A percentile compares a stretch with the other conserved stretches of the same genome.
These are phyloP conservation scores for Phalacrocorax aristotelis DNA, from an alignment of 2,113 vertebrate genomes.

Conservation along the genomic window DNA sequence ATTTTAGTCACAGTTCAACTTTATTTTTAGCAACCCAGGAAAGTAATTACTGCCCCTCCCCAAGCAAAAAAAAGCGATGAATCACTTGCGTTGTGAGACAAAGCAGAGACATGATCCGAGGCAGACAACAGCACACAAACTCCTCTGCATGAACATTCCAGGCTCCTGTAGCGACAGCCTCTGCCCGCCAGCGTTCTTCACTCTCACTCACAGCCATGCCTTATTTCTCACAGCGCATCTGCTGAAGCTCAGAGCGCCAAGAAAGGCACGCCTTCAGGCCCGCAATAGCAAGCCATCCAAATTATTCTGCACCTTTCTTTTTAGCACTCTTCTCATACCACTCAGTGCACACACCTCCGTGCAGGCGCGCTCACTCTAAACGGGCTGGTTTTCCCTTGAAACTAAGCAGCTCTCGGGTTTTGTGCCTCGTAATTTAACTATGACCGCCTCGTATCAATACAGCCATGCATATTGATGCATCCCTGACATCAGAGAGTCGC, in stretches of 20 bases:
- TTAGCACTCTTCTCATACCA: background rate
- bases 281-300: background rate
- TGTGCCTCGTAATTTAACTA: background rate
- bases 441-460: background rate
- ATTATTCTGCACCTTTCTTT: background rate
- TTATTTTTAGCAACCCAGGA: slow-evolving; percentile 21
- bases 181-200: background rate
- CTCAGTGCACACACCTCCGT: background rate
- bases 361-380: background rate
- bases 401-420: background rate
- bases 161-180: background rate
- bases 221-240: background rate
- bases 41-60: background rate
- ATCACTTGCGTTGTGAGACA: background rate
- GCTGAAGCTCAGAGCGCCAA: background rate
- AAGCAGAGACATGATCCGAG: background rate
- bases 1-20: background rate
- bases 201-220: background rate
- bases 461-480: no score
- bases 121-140: background rate
- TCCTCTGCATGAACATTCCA: background rate
- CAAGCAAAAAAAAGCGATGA: background rate
- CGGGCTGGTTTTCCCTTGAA: background rate
- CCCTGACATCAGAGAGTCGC: background rate
- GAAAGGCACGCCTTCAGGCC: background rate